These are phyloP conservation scores for Trichechus manatus DNA, from an alignment of 2,113 vertebrate species.

Conservation along the genomic window DNA sequence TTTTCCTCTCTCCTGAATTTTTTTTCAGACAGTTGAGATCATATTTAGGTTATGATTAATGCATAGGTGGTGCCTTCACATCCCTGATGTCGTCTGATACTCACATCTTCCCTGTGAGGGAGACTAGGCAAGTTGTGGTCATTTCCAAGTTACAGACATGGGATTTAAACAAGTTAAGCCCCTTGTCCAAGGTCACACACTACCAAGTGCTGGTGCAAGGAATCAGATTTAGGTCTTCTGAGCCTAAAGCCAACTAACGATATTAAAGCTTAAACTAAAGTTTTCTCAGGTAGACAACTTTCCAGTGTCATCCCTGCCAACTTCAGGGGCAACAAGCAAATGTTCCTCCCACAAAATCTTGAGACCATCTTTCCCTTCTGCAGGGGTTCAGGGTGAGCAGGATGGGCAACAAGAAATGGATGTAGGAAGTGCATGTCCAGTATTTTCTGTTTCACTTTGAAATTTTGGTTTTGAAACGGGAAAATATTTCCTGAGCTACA, in stretches of 20 bases:
- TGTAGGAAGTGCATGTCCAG: not conserved
- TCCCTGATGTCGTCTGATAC: not conserved
- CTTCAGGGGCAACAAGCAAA: slow-evolving; percentile 16
- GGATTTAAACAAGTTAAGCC: not conserved
- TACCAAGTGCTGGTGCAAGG: not conserved
- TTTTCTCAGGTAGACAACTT: not conserved
- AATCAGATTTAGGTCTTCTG: not conserved
- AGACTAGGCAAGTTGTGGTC: not conserved
- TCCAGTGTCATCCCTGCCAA: not conserved
- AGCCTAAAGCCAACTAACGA: not conserved
- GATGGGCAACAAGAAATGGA: not conserved
- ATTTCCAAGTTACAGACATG: not conserved
- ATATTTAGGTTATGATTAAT: not conserved
- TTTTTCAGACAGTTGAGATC: not conserved
- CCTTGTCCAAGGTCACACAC: not conserved
- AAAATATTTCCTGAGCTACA: not conserved
- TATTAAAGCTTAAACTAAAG: not conserved
- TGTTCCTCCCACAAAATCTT: not conserved
- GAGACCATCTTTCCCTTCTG: not conserved
- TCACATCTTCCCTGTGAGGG: not conserved
- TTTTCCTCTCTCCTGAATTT: not conserved
- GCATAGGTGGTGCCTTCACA: not conserved
- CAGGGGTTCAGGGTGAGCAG: not conserved
- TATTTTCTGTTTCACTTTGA: not conserved
- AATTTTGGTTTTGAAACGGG: not conserved